Evolutionary conservation across 2,797 vertebrate genomes (phyloP).

Genomic region (Epinephelus malabaricus): DNA sequence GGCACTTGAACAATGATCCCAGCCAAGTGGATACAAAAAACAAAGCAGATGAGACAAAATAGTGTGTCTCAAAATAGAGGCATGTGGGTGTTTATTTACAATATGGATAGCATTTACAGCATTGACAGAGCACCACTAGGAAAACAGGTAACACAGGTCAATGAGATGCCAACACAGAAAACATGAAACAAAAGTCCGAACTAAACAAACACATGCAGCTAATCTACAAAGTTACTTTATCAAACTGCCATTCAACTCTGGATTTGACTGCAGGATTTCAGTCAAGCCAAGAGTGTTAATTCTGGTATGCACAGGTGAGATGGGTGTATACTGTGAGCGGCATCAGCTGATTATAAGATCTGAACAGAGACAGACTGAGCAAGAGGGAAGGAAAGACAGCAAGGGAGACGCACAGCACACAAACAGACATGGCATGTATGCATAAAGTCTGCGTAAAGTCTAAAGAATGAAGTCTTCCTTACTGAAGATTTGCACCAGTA

Average conservation of each 20-base stretch:
- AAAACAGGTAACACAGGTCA: conserved; percentile 8
- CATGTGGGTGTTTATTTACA: conserved; percentile 50
- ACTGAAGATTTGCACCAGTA: too few species aligned
- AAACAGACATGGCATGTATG: not conserved
- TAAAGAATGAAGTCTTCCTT: too few species aligned
- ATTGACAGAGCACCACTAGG: conserved; percentile 7
- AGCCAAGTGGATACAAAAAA: not conserved
- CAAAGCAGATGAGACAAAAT: conserved; percentile 10
- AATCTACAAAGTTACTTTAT: too few species aligned
- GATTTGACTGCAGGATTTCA: not conserved
- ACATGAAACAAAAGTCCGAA: not conserved
- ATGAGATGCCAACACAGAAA: not conserved
- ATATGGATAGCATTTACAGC: conserved; percentile 19
- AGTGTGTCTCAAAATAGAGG: conserved; percentile 24
- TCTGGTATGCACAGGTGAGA: not conserved
- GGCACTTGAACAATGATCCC: not conserved
- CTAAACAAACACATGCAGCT: not conserved
- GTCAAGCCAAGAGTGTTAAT: not conserved
- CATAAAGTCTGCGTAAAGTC: too few species aligned
- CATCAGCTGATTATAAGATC: not conserved
- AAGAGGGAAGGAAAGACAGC: too few species aligned
- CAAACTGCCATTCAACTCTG: not conserved
- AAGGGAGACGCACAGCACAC: not conserved
- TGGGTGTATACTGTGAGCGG: not conserved
- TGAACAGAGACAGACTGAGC: not conserved